Evolutionary conservation across 1,140 invertebrate genomes (phyloP).

Genomic region (Lasioglossum albipes): DNA sequence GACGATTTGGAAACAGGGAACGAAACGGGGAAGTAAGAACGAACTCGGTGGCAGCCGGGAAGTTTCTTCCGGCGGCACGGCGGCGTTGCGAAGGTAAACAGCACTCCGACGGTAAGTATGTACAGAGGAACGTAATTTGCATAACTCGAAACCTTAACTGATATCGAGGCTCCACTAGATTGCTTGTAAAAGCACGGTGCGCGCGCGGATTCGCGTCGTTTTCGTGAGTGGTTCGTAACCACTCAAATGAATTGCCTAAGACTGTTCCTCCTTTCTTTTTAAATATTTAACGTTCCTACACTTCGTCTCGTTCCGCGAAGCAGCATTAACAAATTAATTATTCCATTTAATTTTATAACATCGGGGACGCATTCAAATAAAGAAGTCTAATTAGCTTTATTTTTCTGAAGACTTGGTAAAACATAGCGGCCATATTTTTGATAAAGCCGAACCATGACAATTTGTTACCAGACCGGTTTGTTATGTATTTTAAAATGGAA

Average conservation of each 20-base stretch:
- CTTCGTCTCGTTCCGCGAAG: not conserved
- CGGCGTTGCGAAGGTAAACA: conserved; percentile 30
- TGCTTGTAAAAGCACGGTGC: conserved; percentile 24
- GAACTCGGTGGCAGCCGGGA: conserved; percentile 2
- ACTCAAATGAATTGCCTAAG: not conserved
- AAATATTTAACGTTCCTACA: not conserved
- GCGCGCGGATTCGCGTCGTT: conserved; percentile 1
- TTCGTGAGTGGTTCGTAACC: not conserved
- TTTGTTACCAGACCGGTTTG: too few relatives aligned
- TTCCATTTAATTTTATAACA: too few relatives aligned
- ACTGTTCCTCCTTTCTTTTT: not conserved
- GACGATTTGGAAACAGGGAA: conserved; percentile 16
- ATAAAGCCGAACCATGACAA: too few relatives aligned
- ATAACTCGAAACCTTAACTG: conserved; percentile 44
- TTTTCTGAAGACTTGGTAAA: too few relatives aligned
- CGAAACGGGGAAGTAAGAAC: conserved; percentile 15
- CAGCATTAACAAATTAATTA: not conserved
- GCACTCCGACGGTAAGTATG: conserved; percentile 21
- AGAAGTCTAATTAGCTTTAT: too few relatives aligned
- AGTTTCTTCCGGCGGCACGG: conserved; percentile 22
- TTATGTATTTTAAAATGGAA: too few relatives aligned
- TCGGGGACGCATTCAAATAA: not conserved
- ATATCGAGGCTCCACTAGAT: conserved; percentile 29
- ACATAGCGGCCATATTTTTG: too few relatives aligned
- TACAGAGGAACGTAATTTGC: conserved; percentile 42